These are phyloP conservation scores for Promerops cafer DNA, from an alignment of 2,113 vertebrate genomes.

Conservation along the genomic window DNA sequence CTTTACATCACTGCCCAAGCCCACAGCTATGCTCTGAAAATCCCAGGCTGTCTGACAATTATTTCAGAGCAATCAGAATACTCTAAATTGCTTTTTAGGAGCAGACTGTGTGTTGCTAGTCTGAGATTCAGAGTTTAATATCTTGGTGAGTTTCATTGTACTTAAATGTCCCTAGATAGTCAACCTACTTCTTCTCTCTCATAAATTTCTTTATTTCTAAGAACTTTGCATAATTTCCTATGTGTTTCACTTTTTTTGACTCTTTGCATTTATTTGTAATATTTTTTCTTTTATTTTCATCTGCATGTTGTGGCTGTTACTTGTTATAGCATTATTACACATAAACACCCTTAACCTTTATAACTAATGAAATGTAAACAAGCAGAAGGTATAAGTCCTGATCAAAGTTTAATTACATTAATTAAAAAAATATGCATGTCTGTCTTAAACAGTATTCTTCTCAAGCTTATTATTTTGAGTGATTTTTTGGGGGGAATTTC, in stretches of 20 bases:
- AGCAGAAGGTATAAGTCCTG: not conserved
- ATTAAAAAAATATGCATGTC: not conserved
- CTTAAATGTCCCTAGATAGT: not conserved
- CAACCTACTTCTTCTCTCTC: not conserved
- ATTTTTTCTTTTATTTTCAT: not conserved
- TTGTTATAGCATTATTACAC: not conserved
- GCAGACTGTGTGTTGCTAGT: not conserved
- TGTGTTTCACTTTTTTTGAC: not conserved
- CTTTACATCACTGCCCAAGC: conserved; percentile 17
- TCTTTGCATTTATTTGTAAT: not conserved
- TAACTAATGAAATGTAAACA: not conserved
- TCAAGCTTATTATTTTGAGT: not conserved
- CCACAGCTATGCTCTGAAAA: not conserved
- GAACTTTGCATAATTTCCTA: not conserved
- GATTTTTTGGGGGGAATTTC: rapidly evolving
- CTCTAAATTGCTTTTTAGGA: conserved; percentile 13
- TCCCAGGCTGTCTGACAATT: not conserved
- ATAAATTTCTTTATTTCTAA: not conserved
- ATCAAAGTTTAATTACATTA: not conserved
- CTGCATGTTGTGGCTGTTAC: not conserved
- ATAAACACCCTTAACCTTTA: not conserved
- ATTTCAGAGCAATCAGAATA: conserved; percentile 16
- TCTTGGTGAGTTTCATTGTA: not conserved
- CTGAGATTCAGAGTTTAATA: not conserved
- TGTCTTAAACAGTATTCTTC: not conserved